Conservation (phyloP, 2,113 vertebrate species). For the Sula dactylatra region DNA sequence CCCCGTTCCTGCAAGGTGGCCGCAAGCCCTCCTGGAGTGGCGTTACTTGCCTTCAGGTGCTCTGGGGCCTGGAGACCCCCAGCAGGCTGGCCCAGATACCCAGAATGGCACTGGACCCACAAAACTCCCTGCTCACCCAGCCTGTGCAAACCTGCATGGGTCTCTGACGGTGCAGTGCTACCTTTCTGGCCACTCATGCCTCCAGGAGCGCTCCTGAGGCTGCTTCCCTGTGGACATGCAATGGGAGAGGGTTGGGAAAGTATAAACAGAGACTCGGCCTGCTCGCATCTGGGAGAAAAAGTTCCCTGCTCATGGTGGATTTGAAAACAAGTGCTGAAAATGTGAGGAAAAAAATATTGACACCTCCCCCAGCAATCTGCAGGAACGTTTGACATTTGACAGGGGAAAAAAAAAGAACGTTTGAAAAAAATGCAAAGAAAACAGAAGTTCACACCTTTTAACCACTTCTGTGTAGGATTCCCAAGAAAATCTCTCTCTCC, state of each 20-base stretch:
- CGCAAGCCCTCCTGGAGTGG: neutral
- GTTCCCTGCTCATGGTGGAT: neutral
- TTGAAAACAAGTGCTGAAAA: neutral
- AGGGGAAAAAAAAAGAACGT: fast-evolving
- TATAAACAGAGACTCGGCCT: neutral
- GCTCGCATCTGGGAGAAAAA: neutral
- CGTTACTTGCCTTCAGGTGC: neutral
- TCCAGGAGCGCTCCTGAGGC: neutral
- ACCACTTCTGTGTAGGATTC: neutral
- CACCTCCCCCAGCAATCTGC: fast-evolving
- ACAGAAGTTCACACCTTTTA: neutral
- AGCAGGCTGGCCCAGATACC: neutral
- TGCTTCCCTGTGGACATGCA: neutral
- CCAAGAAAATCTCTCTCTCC: neutral
- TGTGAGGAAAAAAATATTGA: neutral
- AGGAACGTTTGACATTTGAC: neutral
- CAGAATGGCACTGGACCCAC: neutral
- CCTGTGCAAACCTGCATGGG: fast-evolving
- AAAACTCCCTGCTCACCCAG: neutral
- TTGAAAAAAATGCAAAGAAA: neutral
- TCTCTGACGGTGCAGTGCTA: neutral
- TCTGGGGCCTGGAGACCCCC: neutral
- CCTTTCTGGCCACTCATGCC: fast-evolving
- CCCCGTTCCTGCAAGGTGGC: neutral
- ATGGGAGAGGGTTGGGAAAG: neutral